Evolutionary conservation across 2,113 vertebrate genomes (phyloP).

Genomic region (Callopanchax toddi): DNA sequence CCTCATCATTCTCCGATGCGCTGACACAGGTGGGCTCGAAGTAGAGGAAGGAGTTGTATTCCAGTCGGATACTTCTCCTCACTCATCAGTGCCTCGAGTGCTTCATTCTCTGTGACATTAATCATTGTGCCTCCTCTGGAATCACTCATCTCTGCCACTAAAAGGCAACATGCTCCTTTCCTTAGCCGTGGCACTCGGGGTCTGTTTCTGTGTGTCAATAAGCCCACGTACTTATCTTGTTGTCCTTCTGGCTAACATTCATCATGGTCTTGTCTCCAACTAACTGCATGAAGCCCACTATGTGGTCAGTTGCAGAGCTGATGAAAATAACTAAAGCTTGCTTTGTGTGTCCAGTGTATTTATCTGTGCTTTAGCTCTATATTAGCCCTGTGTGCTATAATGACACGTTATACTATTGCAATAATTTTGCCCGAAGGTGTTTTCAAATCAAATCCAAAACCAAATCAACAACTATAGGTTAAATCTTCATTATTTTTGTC

Average conservation of each 20-base stretch:
- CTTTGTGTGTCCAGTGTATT: slow-evolving; percentile 32
- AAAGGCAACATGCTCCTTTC: slow-evolving; percentile 31
- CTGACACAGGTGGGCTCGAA: slow-evolving; percentile 31
- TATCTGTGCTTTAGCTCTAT: slow-evolving; percentile 13
- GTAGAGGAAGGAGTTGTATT: slow-evolving; percentile 43
- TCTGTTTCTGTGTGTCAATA: slow-evolving; percentile 43
- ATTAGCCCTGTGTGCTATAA: slow-evolving; percentile 19
- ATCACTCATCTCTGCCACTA: slow-evolving; percentile 22
- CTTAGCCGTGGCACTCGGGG: slow-evolving; percentile 1
- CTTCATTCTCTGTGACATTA: slow-evolving; percentile 38
- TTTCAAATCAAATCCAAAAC: background rate
- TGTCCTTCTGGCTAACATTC: slow-evolving; percentile 52
- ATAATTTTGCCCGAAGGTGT: background rate
- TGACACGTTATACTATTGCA: background rate
- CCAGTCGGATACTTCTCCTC: slow-evolving; percentile 31
- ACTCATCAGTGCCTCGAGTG: slow-evolving; percentile 26
- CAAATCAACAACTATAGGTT: background rate
- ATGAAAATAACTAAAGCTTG: slow-evolving; percentile 40
- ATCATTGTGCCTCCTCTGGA: slow-evolving; percentile 25
- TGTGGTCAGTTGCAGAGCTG: slow-evolving; percentile 25
- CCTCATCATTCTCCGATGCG: slow-evolving; percentile 29
- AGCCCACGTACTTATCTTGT: slow-evolving; percentile 34
- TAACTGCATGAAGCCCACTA: slow-evolving; percentile 60
- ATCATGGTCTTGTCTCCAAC: slow-evolving; percentile 43
- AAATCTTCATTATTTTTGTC: background rate